A percentile compares a stretch with the other conserved stretches of the same genome.
Conservation (phyloP, 2,113 vertebrate genomes). For the Eretmochelys imbricata region DNA sequence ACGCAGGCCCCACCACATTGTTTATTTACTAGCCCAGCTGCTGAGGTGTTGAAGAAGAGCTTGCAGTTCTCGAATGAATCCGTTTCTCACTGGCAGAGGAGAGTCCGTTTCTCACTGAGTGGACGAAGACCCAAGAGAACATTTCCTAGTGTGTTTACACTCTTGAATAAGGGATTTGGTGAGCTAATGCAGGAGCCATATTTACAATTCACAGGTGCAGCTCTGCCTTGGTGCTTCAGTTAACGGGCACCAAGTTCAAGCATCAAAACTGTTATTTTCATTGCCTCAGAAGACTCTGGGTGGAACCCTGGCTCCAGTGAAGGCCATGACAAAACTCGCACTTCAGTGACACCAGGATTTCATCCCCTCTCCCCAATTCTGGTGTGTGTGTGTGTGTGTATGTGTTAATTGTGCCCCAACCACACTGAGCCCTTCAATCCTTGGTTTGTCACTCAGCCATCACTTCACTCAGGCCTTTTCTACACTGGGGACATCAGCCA, state of each 20-base stretch:
- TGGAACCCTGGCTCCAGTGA: not conserved
- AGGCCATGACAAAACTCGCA: not conserved
- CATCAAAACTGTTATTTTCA: not conserved
- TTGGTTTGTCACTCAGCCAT: not conserved
- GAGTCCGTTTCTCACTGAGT: not conserved
- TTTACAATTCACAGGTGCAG: not conserved
- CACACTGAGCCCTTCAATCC: not conserved
- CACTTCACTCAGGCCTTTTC: not conserved
- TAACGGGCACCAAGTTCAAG: not conserved
- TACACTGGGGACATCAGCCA: not conserved
- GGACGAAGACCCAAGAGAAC: not conserved
- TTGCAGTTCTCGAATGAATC: not conserved
- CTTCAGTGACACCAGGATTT: not conserved
- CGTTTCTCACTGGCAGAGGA: not conserved
- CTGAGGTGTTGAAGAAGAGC: not conserved
- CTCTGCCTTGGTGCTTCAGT: not conserved
- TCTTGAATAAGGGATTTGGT: rapidly evolving
- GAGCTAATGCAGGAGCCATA: not conserved
- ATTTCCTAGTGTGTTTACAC: not conserved
- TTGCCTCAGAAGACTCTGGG: not conserved
- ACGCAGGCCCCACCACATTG: not conserved
- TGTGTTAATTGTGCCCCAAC: not conserved
- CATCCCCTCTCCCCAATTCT: rapidly evolving
- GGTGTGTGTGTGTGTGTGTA: too few relatives aligned
- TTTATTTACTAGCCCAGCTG: not conserved